Evolutionary conservation across 2,113 vertebrate species (phyloP).

Genomic region (Sander vitreus): DNA sequence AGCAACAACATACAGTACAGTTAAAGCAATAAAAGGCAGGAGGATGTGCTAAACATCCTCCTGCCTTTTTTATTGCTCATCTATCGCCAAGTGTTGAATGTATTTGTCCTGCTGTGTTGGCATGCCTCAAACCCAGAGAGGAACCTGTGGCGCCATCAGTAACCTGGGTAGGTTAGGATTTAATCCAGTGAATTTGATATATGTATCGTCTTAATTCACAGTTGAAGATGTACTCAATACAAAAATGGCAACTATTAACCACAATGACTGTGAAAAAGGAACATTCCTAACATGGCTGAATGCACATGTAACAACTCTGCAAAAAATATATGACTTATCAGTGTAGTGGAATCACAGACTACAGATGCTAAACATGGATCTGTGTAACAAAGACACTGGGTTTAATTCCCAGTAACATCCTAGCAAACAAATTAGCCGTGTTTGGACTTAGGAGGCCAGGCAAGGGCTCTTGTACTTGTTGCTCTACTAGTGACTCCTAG

Average conservation of each 20-base stretch:
- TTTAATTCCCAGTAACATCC: not conserved
- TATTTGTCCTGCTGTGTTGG: not conserved
- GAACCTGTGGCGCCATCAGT: not conserved
- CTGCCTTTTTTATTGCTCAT: too few species aligned
- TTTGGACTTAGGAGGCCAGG: not conserved
- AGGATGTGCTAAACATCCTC: not conserved
- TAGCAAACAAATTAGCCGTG: not conserved
- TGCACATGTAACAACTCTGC: not conserved
- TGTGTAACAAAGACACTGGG: not conserved
- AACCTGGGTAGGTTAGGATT: not conserved
- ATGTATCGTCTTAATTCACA: not conserved
- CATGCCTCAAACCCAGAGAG: not conserved
- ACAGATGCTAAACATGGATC: not conserved
- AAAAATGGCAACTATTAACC: slow-evolving; percentile 5
- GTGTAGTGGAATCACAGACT: not conserved
- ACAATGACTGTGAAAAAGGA: not conserved
- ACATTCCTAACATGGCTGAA: not conserved
- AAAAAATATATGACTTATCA: not conserved
- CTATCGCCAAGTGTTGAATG: not conserved
- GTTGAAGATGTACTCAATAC: slow-evolving; percentile 6
- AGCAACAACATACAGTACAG: not conserved
- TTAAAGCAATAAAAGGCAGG: not conserved
- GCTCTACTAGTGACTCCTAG: too few species aligned
- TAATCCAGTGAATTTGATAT: not conserved
- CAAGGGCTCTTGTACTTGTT: too few species aligned